phyloP scores from a whole-genome alignment of 1,140 invertebrate species.

The Triops cancriformis region DNA sequence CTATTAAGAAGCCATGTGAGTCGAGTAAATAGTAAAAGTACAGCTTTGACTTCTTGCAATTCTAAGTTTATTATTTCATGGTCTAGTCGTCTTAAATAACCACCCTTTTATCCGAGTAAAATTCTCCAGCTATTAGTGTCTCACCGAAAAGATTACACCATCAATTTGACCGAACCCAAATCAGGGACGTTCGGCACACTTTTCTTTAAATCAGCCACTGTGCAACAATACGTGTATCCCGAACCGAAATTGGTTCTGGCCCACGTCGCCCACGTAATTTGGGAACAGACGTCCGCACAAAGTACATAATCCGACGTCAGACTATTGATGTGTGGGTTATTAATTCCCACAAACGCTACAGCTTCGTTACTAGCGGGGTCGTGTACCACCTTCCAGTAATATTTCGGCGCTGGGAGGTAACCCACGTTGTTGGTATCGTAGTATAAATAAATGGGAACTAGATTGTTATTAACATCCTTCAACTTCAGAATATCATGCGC shows the following conservation, averaged over 20 bases:
- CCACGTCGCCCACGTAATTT: constrained; percentile 48
- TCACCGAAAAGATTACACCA: constrained; percentile 18
- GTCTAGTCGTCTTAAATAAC: too few species aligned
- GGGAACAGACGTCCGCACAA: constrained; percentile 41
- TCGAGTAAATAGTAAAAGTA: too few species aligned
- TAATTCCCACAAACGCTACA: constrained; percentile 28
- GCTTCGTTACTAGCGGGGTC: constrained; percentile 25
- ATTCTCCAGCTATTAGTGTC: background rate
- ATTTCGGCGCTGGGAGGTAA: constrained; percentile 46
- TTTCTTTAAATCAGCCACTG: constrained; percentile 15
- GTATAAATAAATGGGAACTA: constrained; percentile 39
- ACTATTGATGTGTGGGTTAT: constrained; percentile 33
- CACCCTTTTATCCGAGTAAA: too few species aligned
- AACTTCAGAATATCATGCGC: constrained; percentile 46
- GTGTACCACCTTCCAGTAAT: constrained; percentile 38
- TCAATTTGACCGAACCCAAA: constrained; percentile 15
- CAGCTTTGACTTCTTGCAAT: too few species aligned
- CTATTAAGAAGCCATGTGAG: too few species aligned
- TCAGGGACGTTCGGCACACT: constrained; percentile 24
- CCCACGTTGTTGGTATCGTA: constrained; percentile 31
- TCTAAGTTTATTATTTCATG: too few species aligned
- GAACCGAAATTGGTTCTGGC: constrained; percentile 41
- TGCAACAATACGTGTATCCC: constrained; percentile 57
- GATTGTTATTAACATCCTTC: constrained; percentile 39
- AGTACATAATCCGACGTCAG: constrained; percentile 42